phyloP scores from a whole-genome alignment of 2,797 vertebrate genomes.

The Ctenochaetus hawaiiensis region DNA sequence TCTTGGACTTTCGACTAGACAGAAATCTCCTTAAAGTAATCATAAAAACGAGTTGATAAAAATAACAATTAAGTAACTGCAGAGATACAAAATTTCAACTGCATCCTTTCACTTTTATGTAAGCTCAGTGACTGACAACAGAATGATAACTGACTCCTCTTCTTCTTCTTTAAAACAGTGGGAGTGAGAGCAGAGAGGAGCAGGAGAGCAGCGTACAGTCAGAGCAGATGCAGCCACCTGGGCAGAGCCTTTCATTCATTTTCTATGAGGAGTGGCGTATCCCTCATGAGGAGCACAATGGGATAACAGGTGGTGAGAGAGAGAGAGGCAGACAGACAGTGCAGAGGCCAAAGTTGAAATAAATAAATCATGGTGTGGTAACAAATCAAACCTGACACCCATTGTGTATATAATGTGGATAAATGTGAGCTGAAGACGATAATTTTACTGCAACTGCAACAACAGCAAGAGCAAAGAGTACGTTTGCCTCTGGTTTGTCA shows the following conservation, averaged over 20 bases:
- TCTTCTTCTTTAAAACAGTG: neutral
- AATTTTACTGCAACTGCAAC: slow-evolving; percentile 6
- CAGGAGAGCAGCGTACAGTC: neutral
- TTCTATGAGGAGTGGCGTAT: slow-evolving; percentile 36
- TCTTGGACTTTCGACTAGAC: neutral
- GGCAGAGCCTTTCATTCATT: slow-evolving; percentile 44
- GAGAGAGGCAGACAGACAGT: slow-evolving; percentile 30
- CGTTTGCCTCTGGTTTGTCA: neutral
- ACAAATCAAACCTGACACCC: slow-evolving; percentile 45
- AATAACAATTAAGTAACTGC: neutral
- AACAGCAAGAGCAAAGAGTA: neutral
- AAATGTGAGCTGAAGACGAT: slow-evolving; percentile 12
- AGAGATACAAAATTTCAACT: no score
- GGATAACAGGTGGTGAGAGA: slow-evolving; percentile 56
- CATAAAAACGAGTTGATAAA: neutral
- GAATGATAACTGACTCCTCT: neutral
- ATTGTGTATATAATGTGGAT: slow-evolving; percentile 50
- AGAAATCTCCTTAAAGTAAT: neutral
- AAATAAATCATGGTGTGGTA: slow-evolving; percentile 38
- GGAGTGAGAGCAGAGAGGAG: neutral
- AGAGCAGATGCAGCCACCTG: slow-evolving; percentile 19
- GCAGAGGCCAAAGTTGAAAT: slow-evolving; percentile 49
- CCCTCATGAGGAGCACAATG: slow-evolving; percentile 46
- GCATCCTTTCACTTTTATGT: neutral
- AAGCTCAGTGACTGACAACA: neutral